Base-by-base conservation (phyloP, 2,888 invertebrate genomes). In the Cephus sareptanus region DNA sequence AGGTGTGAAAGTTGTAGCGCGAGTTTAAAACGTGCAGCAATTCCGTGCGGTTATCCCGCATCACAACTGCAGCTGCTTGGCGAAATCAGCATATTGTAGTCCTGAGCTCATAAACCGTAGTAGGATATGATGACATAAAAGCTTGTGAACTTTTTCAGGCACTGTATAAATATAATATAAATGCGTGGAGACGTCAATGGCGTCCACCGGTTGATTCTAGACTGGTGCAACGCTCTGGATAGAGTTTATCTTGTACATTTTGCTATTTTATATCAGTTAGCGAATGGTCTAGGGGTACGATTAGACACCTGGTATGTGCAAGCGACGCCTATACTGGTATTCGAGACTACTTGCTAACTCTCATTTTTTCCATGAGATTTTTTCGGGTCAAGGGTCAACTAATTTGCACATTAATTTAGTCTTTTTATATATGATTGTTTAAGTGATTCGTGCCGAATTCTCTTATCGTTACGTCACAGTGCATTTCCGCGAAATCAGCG, bases 271-370 rank as follows among this genome's bases (percentile, higher is more conserved):
- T 80, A 88, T 84, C 84, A 90, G 89, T 89, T 88, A 90, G 90
- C 87, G 80, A 89, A 90, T 90, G 85, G 90, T 90, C 90, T 90
- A 89, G 86, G 89, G 89, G 88, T 90, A 90, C 90, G 84, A 86
- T 84, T 83, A 69, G 82, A 81, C 81, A 83, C 83, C 79, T 56
- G 82, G 79, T 79, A 82, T 74, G 78, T 73, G 34, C 75, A 79
- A 82, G 79, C 78, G 82, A 82, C 81, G 78, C 75, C 79, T 77
- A 75, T 77, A 75, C 77, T 75, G 79, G 89, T 90, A 90, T 91
- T 90, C 90, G 90, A 91, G 90, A 91, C 90, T 90, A 81, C 89
- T 87, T 85, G 90, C 89, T 90, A 89, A 90, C 89, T 90, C 90
- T 89, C 87, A 85, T 89, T 90, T 90, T 91, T 90, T 89, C 85